Conservation (phyloP, 2,888 invertebrate genomes). For the Yponomeuta evonymella region DNA sequence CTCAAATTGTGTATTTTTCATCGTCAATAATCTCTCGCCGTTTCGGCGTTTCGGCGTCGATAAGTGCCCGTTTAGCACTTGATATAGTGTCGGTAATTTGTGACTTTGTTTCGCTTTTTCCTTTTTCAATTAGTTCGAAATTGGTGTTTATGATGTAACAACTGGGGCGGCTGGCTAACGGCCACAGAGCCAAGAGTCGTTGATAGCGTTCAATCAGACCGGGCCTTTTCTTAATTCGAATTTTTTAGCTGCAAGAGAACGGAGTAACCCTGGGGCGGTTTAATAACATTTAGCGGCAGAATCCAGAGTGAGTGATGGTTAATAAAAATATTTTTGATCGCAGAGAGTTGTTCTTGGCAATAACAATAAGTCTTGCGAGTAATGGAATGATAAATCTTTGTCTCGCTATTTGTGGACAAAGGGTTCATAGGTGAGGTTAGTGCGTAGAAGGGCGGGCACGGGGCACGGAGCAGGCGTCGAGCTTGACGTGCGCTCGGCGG, state of each 20-base stretch:
- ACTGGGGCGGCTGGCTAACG: constrained; percentile 38
- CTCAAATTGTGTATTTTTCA: constrained; percentile 75
- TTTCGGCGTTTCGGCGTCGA: constrained; percentile 68
- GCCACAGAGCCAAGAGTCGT: constrained; percentile 23
- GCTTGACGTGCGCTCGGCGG: not conserved
- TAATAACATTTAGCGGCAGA: not conserved
- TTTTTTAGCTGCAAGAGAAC: not conserved
- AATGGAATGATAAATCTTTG: not conserved
- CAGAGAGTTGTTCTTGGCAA: not conserved
- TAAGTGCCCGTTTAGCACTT: constrained; percentile 75
- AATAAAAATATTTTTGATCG: constrained; percentile 2
- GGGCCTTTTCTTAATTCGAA: not conserved
- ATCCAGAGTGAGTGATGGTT: not conserved
- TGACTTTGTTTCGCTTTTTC: constrained; percentile 58
- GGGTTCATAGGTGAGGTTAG: not conserved
- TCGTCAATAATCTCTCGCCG: constrained; percentile 59
- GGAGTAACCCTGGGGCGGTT: constrained; percentile 4
- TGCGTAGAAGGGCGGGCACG: not conserved
- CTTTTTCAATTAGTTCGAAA: constrained; percentile 70
- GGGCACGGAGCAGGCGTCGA: not conserved
- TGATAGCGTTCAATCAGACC: constrained; percentile 3
- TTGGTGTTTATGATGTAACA: constrained; percentile 61
- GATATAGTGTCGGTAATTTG: constrained; percentile 75
- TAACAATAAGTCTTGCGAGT: not conserved
- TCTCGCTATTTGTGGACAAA: not conserved